Percentiles rank a stretch among this genome's conserved stretches.
phyloP scores from a whole-genome alignment of 1,140 invertebrate species.

The Nixonia krombeini region DNA sequence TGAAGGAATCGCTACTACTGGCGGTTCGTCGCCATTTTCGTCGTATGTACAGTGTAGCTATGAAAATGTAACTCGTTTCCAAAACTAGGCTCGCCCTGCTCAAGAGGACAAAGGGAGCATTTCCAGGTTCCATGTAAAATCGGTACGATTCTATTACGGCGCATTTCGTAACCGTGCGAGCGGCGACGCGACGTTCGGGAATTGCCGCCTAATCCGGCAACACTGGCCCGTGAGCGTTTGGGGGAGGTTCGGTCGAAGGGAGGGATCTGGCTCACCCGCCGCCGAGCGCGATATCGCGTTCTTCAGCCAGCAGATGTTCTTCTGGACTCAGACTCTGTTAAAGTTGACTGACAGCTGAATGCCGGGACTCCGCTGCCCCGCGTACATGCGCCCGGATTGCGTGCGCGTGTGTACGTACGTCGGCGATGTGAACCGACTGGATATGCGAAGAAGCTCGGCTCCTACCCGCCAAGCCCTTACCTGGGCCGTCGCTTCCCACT shows the following conservation, averaged over 20 bases:
- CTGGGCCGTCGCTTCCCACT: constrained; percentile 18
- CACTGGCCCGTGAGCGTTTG: constrained; percentile 11
- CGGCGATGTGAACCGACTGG: constrained; percentile 25
- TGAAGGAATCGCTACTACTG: too few relatives aligned
- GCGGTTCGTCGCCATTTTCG: too few relatives aligned
- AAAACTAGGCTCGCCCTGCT: too few relatives aligned
- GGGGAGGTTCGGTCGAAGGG: constrained; percentile 7
- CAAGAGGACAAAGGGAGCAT: too few relatives aligned
- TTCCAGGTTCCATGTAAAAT: too few relatives aligned
- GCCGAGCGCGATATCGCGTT: constrained; percentile 27
- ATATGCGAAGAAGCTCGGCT: constrained; percentile 21
- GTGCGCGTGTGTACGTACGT: constrained; percentile 14
- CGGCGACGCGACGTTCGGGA: too few relatives aligned
- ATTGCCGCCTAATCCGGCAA: constrained; percentile 53
- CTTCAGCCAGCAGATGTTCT: constrained; percentile 44
- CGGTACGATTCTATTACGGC: neutral
- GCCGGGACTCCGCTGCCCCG: constrained; percentile 16
- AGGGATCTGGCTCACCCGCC: constrained; percentile 20
- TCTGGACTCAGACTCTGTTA: constrained; percentile 39
- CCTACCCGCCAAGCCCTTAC: constrained; percentile 40
- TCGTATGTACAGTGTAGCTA: too few relatives aligned
- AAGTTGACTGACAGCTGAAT: constrained; percentile 50
- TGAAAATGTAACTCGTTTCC: too few relatives aligned
- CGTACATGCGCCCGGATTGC: constrained; percentile 19
- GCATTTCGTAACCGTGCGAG: neutral